phyloP scores from a whole-genome alignment of 2,888 invertebrate genomes.

The Leptura quadrifasciata region DNA sequence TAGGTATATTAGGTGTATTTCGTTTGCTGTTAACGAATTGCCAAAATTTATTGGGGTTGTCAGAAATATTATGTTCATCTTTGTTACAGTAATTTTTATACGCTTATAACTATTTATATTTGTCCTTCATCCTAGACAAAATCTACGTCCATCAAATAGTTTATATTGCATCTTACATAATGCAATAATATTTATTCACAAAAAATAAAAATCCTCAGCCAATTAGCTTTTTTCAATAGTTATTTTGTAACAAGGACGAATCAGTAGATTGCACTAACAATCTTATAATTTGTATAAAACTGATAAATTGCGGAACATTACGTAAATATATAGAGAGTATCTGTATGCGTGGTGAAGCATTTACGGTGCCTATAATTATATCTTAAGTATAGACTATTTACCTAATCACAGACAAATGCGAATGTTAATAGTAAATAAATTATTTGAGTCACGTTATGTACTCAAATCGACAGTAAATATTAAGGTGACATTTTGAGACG shows the following conservation, averaged over 20 bases:
- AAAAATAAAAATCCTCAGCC: background rate
- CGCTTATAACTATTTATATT: too few species aligned
- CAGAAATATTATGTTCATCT: too few species aligned
- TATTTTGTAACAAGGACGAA: conserved; percentile 19
- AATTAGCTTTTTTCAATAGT: conserved; percentile 14
- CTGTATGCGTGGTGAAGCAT: conserved; percentile 30
- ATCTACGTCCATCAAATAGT: background rate
- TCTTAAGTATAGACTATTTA: conserved; percentile 49
- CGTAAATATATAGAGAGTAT: conserved; percentile 21
- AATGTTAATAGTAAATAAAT: conserved; percentile 52
- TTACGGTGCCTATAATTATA: conserved; percentile 43
- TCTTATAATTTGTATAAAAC: conserved; percentile 27
- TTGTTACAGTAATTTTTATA: too few species aligned
- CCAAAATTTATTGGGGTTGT: too few species aligned
- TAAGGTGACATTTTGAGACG: conserved; percentile 51
- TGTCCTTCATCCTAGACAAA: background rate
- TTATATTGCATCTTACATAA: background rate
- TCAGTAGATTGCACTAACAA: conserved; percentile 1
- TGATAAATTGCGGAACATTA: conserved; percentile 33
- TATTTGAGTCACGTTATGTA: conserved; percentile 50
- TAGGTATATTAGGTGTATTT: too few species aligned
- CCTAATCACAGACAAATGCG: conserved; percentile 50
- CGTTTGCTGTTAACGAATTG: too few species aligned
- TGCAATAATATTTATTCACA: background rate
- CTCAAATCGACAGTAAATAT: conserved; percentile 45